Conservation (phyloP, 2,113 vertebrate species). For the rabbit (Oryctolagus cuniculus) region DNA sequence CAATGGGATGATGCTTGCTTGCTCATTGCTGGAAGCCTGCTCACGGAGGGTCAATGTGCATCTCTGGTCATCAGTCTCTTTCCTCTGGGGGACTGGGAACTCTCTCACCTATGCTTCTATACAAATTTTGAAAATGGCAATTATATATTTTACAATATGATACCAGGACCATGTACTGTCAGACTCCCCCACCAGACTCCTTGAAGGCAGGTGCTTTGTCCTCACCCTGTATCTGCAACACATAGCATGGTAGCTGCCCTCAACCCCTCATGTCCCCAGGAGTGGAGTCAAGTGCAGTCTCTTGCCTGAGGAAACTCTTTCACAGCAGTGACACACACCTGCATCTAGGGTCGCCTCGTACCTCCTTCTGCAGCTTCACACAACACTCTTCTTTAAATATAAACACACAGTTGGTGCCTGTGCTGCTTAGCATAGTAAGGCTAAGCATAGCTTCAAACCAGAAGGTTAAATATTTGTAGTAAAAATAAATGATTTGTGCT, state of each 20-base stretch:
- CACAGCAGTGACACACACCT: not conserved
- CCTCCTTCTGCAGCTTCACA: constrained; percentile 31
- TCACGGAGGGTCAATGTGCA: not conserved
- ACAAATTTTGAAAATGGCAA: not conserved
- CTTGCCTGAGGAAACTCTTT: not conserved
- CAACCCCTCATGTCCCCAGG: not conserved
- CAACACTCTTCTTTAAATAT: not conserved
- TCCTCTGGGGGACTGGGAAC: not conserved
- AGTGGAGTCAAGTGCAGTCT: not conserved
- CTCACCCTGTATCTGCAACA: not conserved
- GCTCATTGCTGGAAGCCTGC: not conserved
- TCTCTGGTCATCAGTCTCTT: not conserved
- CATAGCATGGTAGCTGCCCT: too few relatives aligned
- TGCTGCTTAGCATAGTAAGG: not conserved
- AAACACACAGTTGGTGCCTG: constrained; percentile 48
- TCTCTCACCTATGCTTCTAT: not conserved
- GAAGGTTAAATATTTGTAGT: constrained; percentile 37
- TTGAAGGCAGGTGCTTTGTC: not conserved
- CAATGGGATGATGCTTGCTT: not conserved
- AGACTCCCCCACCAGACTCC: not conserved
- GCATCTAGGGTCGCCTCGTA: not conserved
- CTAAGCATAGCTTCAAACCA: constrained; percentile 35
- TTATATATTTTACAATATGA: not conserved
- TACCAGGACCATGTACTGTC: not conserved
- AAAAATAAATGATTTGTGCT: constrained; percentile 31